These are phyloP conservation scores for Myiotriccus ornatus DNA, from an alignment of 2,797 vertebrate genomes.

Conservation along the genomic window DNA sequence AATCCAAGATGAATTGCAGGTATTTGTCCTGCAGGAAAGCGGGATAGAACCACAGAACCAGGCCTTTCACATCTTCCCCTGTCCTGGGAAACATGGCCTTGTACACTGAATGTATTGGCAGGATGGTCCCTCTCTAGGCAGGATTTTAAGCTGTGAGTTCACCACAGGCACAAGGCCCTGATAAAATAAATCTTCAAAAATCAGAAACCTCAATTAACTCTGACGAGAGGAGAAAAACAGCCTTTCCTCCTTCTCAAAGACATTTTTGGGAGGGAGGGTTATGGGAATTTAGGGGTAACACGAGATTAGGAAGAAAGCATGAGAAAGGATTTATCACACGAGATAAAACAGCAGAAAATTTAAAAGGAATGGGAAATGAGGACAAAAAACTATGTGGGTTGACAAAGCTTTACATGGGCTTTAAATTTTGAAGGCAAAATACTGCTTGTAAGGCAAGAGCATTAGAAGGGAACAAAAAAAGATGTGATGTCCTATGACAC, in stretches of 20 bases:
- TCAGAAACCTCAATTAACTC: neutral
- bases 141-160: neutral
- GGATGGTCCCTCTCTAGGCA: neutral
- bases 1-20: neutral
- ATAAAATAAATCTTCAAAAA: neutral
- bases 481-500: rapidly evolving
- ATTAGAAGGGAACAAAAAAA: neutral
- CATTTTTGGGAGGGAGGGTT: neutral
- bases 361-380: neutral
- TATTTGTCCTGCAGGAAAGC: neutral
- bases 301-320: neutral
- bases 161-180: neutral
- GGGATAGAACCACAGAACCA: neutral
- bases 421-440: neutral
- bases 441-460: neutral
- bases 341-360: neutral
- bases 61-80: neutral
- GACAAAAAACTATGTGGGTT: neutral
- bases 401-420: neutral
- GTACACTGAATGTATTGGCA: rapidly evolving
- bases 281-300: neutral
- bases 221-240: neutral
- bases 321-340: neutral
- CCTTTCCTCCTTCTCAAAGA: neutral
- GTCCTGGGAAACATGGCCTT: neutral